Conservation (phyloP, 2,888 invertebrate species). For the Baccha elongata region DNA sequence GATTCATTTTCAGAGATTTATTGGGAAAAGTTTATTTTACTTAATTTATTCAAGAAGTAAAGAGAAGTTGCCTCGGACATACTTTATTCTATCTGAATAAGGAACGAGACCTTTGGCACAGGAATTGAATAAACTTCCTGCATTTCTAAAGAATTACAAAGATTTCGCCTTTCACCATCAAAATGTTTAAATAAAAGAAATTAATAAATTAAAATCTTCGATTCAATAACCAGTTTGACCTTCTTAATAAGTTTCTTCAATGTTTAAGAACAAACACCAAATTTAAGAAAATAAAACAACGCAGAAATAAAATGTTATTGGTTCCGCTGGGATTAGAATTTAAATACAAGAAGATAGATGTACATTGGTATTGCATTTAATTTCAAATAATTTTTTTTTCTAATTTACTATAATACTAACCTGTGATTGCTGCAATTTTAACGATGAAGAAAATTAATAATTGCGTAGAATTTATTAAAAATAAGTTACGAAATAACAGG, state of each 20-base stretch:
- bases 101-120: no score
- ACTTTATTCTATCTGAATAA: no score
- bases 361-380: slow-evolving; percentile 6
- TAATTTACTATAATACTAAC: slow-evolving; percentile 36
- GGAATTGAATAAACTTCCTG: no score
- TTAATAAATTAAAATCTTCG: slow-evolving; percentile 15
- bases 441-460: slow-evolving; percentile 44
- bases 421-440: slow-evolving; percentile 46
- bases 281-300: slow-evolving; percentile 20
- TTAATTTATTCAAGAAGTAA: no score
- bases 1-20: no score
- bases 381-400: neutral
- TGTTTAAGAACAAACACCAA: slow-evolving; percentile 24
- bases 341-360: neutral
- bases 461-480: slow-evolving; percentile 31
- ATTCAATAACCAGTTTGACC: slow-evolving; percentile 50
- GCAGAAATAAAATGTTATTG: slow-evolving; percentile 19
- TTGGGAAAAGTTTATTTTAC: no score
- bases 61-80: no score
- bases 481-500: slow-evolving; percentile 66
- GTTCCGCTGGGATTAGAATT: slow-evolving; percentile 23
- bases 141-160: no score
- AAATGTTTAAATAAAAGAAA: neutral
- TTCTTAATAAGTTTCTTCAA: slow-evolving; percentile 61
- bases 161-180: neutral